Percentiles rank a stretch among this genome's conserved stretches.
Conservation (phyloP, 2,797 vertebrate genomes). For the Micropoecilia bifurca region DNA sequence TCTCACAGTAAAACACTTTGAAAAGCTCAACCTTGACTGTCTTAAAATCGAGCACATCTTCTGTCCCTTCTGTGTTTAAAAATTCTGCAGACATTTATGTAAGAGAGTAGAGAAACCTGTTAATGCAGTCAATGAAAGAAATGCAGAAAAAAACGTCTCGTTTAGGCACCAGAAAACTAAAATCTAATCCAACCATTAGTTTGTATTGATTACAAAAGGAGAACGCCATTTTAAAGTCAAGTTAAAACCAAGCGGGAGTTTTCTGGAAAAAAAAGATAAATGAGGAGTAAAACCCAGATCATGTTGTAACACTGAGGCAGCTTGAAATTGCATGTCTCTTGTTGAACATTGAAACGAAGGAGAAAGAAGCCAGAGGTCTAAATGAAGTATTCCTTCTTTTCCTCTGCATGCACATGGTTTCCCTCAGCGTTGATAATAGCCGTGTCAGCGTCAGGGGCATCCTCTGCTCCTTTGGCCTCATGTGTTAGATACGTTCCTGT, state of each 20-base stretch:
- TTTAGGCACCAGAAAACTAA: conserved; percentile 93
- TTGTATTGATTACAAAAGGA: conserved; percentile 83
- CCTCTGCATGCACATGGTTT: conserved; percentile 98
- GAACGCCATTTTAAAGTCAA: conserved; percentile 54
- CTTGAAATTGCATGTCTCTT: conserved; percentile 71
- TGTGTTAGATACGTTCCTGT: conserved; percentile 98
- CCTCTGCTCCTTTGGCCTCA: conserved; percentile 99
- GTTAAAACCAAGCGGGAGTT: conserved; percentile 45
- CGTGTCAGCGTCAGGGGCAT: conserved; percentile 98
- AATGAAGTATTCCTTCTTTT: conserved; percentile 99
- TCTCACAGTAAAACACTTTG: conserved; percentile 64
- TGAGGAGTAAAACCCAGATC: conserved; percentile 45
- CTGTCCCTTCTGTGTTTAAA: conserved; percentile 59
- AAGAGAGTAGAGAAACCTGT: conserved; percentile 39
- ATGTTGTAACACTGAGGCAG: conserved; percentile 58
- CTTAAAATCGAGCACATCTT: conserved; percentile 64
- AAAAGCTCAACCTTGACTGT: conserved; percentile 68
- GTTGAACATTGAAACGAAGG: conserved; percentile 77
- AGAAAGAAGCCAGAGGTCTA: conserved; percentile 84
- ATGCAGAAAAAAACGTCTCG: conserved; percentile 66
- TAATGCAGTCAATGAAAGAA: conserved; percentile 42
- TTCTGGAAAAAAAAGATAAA: conserved; percentile 31
- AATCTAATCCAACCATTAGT: conserved; percentile 78
- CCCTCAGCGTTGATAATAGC: conserved; percentile 99
- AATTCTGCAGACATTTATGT: conserved; percentile 53